phyloP scores from a whole-genome alignment of 92 coral and sea anemone genomes.

The Siderastrea siderea region DNA sequence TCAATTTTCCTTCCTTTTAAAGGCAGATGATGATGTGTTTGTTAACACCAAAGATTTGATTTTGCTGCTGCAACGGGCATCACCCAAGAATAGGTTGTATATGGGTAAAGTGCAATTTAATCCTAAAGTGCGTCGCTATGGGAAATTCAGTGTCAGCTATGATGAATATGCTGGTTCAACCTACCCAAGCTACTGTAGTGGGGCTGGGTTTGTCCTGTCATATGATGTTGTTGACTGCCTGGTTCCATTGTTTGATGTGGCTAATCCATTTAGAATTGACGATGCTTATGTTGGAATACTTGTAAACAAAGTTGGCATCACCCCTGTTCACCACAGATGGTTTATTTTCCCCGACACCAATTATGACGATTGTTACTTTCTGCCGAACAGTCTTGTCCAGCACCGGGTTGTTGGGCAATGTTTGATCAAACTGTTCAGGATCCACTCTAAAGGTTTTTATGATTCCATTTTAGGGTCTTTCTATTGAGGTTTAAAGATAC shows the following conservation, averaged over 20 bases:
- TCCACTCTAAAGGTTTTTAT: conserved; percentile 17
- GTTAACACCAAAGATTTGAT: conserved; percentile 24
- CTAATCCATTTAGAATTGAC: conserved; percentile 13
- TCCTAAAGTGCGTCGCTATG: not conserved
- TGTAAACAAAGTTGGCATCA: not conserved
- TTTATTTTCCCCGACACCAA: not conserved
- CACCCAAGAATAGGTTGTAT: not conserved
- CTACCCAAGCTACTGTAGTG: conserved; percentile 21
- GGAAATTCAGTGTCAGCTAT: not conserved
- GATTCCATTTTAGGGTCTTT: not conserved
- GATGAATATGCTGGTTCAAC: conserved; percentile 2
- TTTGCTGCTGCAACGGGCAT: not conserved
- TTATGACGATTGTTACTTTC: conserved; percentile 11
- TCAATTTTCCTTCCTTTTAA: conserved; percentile 14
- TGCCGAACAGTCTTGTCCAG: conserved; percentile 13
- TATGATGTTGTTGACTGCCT: conserved; percentile 27
- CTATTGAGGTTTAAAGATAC: not conserved
- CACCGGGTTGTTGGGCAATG: conserved; percentile 23
- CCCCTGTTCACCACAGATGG: conserved; percentile 22
- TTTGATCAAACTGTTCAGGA: not conserved
- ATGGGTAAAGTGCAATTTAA: not conserved
- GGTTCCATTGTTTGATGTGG: conserved; percentile 19
- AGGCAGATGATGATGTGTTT: conserved; percentile 42
- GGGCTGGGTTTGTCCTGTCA: conserved; percentile 31
- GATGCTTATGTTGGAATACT: conserved; percentile 28